Evolutionary conservation across 2,888 invertebrate species (phyloP).

Genomic region (Liposcelis brunnea): DNA sequence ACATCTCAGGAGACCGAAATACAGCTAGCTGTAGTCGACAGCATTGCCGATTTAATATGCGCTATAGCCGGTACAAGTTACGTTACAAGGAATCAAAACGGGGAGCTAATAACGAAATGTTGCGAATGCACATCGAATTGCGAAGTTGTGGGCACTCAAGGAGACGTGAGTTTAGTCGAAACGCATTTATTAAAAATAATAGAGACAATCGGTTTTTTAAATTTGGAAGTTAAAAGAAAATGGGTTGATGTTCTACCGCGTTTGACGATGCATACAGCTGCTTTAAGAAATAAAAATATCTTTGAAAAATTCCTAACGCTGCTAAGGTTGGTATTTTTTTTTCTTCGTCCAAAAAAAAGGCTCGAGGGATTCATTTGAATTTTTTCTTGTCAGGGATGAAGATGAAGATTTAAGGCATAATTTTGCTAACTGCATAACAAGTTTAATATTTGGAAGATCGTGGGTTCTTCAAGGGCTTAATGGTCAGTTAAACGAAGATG

Average conservation of each 20-base stretch:
- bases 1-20: not conserved
- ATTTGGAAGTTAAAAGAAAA: not conserved
- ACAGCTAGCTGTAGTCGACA: not conserved
- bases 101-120: not conserved
- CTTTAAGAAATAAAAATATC: not conserved
- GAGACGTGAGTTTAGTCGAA: not conserved
- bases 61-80: not conserved
- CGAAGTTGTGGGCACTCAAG: not conserved
- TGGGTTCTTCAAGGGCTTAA: not conserved
- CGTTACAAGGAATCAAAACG: not conserved
- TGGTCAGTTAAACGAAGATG: not conserved
- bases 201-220: not conserved
- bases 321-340: not conserved
- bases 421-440: not conserved
- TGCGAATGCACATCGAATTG: constrained; percentile 2
- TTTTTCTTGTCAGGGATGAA: constrained; percentile 2
- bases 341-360: too few species aligned
- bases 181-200: not conserved
- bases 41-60: not conserved
- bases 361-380: not conserved
- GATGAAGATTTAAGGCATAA: not conserved
- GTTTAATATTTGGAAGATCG: constrained; percentile 3
- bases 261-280: not conserved
- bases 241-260: not conserved
- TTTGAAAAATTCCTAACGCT: not conserved